These are phyloP conservation scores for Coptodon rendalli DNA, from an alignment of 2,113 vertebrate genomes.

Conservation along the genomic window DNA sequence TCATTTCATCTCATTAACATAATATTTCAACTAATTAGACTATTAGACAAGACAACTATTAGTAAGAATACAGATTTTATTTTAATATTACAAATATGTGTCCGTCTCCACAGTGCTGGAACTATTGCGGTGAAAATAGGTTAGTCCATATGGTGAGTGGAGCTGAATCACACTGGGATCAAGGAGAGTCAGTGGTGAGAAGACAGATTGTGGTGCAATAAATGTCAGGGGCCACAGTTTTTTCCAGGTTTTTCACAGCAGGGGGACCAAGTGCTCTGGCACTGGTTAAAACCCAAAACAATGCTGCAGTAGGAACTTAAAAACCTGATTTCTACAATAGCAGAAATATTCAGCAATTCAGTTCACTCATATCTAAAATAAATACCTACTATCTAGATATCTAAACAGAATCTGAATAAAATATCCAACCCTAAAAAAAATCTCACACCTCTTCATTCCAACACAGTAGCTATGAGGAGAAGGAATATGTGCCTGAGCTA, in stretches of 20 bases:
- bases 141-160: constrained; percentile 34
- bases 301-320: neutral
- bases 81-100: neutral
- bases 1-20: constrained; percentile 9
- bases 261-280: neutral
- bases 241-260: neutral
- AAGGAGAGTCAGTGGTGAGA: constrained; percentile 19
- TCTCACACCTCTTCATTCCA: neutral
- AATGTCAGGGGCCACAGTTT: constrained; percentile 2
- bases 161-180: constrained; percentile 33
- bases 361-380: neutral
- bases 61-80: neutral
- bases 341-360: neutral
- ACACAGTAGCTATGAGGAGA: neutral
- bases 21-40: constrained; percentile 22
- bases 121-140: neutral
- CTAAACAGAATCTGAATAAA: neutral
- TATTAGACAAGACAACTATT: neutral
- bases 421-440: neutral
- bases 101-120: neutral
- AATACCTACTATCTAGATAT: neutral
- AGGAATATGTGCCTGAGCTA: neutral
- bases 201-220: constrained; percentile 38
- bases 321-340: neutral
- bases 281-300: neutral